Conservation (phyloP, 2,888 invertebrate species). For the Augiades crinisus region DNA sequence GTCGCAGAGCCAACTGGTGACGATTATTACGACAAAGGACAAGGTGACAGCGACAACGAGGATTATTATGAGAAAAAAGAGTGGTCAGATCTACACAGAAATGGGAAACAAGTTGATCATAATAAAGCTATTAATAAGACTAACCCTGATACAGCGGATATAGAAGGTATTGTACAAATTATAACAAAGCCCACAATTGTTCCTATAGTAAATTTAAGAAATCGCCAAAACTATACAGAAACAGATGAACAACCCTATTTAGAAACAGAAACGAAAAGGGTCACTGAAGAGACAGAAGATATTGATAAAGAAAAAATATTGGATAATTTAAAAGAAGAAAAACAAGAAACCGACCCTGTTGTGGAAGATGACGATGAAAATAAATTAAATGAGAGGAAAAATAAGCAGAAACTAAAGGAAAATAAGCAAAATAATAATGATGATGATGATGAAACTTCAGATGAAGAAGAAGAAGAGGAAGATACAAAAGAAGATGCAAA, state of each 20-base stretch:
- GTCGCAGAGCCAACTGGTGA: slow-evolving; percentile 58
- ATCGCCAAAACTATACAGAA: slow-evolving; percentile 26
- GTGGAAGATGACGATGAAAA: slow-evolving; percentile 22
- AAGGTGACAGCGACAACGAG: slow-evolving; percentile 56
- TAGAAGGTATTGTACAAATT: slow-evolving; percentile 62
- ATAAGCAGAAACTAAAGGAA: slow-evolving; percentile 27
- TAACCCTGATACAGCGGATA: slow-evolving; percentile 45
- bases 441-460: neutral
- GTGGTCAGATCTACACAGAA: slow-evolving; percentile 59
- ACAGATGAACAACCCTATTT: slow-evolving; percentile 11
- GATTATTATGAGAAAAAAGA: slow-evolving; percentile 69
- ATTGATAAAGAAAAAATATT: neutral
- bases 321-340: slow-evolving; percentile 18
- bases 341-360: slow-evolving; percentile 26
- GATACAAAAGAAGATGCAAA: slow-evolving; percentile 39
- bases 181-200: slow-evolving; percentile 45
- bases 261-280: neutral
- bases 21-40: slow-evolving; percentile 59
- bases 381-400: slow-evolving; percentile 18
- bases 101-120: slow-evolving; percentile 35
- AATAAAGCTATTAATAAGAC: slow-evolving; percentile 37
- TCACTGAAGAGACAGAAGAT: slow-evolving; percentile 3
- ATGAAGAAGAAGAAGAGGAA: slow-evolving; percentile 30
- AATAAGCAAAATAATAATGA: slow-evolving; percentile 25
- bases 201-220: slow-evolving; percentile 39